These are phyloP conservation scores for Ophthalmolycus amberensis DNA, from an alignment of 2,113 vertebrate species.

Conservation along the genomic window DNA sequence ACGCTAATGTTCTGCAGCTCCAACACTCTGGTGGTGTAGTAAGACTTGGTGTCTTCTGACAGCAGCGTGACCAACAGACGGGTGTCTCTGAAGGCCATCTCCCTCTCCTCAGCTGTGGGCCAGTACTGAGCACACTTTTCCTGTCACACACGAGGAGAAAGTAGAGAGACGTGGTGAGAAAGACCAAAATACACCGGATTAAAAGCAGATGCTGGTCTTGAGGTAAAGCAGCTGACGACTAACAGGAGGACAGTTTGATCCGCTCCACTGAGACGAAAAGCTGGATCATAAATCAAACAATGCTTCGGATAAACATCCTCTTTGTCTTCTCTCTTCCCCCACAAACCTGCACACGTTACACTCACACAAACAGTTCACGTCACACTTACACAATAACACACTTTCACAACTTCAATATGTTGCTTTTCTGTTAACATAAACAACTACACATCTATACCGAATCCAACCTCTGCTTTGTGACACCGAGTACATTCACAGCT, in stretches of 20 bases:
- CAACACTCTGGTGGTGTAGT: constrained; percentile 94
- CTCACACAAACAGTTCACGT: background rate
- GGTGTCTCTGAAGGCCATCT: constrained; percentile 93
- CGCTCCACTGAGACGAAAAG: background rate
- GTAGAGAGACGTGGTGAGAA: background rate
- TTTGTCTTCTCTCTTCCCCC: background rate
- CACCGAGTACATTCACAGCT: background rate
- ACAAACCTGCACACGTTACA: background rate
- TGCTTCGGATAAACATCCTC: background rate
- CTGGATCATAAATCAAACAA: background rate
- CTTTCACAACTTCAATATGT: background rate
- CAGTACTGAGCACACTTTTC: constrained; percentile 99
- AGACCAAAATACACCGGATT: background rate
- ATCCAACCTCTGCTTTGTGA: background rate
- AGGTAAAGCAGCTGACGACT: background rate
- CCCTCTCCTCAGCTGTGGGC: constrained; percentile 89
- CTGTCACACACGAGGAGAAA: constrained; percentile 74
- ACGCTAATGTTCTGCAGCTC: constrained; percentile 92
- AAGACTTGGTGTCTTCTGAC: constrained; percentile 95
- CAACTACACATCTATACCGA: background rate
- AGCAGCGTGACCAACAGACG: constrained; percentile 90
- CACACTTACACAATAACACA: background rate
- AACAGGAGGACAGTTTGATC: background rate
- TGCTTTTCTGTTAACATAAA: background rate
- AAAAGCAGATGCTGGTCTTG: background rate